phyloP scores from a whole-genome alignment of 2,888 invertebrate species.

The Drosophila testacea region DNA sequence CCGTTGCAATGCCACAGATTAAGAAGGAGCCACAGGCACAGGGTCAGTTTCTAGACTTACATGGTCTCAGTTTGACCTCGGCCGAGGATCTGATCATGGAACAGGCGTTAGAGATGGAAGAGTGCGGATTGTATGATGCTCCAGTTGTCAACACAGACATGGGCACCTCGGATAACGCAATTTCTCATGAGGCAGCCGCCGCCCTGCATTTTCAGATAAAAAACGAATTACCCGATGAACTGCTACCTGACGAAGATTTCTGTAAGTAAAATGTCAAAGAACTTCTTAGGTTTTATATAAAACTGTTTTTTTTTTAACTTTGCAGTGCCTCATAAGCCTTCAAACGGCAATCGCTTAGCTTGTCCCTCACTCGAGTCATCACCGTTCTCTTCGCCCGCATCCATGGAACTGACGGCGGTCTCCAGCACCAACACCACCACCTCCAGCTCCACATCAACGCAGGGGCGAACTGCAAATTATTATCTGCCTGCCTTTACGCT shows the following conservation, averaged over 20 bases:
- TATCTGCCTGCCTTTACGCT: constrained; percentile 72
- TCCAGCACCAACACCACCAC: constrained; percentile 37
- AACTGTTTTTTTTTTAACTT: constrained; percentile 6
- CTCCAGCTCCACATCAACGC: constrained; percentile 31
- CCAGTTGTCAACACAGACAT: constrained; percentile 59
- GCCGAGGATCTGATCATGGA: constrained; percentile 85
- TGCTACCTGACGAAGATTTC: constrained; percentile 79
- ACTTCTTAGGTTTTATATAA: not conserved
- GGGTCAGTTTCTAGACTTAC: constrained; percentile 79
- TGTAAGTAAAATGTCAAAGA: constrained; percentile 57
- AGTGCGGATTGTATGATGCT: constrained; percentile 81
- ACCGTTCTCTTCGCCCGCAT: constrained; percentile 84
- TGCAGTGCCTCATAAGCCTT: constrained; percentile 72
- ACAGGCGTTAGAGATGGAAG: constrained; percentile 85
- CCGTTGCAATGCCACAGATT: constrained; percentile 50
- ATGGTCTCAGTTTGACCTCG: constrained; percentile 83
- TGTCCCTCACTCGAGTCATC: constrained; percentile 84
- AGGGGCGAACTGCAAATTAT: constrained; percentile 58
- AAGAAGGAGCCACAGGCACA: constrained; percentile 67
- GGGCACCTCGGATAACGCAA: constrained; percentile 80
- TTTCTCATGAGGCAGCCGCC: constrained; percentile 78
- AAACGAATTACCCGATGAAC: constrained; percentile 77
- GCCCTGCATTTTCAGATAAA: constrained; percentile 82
- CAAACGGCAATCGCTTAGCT: constrained; percentile 69
- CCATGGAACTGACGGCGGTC: constrained; percentile 78